Evolutionary conservation across 2,888 invertebrate species (phyloP), one percentile per base, ranked within the genome.

Genomic region (Nematopogon swammerdamellus): DNA sequence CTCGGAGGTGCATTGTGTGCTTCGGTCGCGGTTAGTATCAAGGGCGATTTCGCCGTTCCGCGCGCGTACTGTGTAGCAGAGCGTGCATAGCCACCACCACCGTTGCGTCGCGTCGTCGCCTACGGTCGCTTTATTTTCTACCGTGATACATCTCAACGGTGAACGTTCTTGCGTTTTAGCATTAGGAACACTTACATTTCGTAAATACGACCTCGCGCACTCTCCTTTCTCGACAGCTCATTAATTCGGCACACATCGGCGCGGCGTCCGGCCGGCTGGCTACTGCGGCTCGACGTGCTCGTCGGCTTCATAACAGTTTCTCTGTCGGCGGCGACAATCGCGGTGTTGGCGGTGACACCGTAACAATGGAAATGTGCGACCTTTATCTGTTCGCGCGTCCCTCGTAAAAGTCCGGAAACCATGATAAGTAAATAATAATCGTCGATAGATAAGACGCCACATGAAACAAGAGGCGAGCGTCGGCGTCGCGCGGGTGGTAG

Each of bases 401-500:
- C 36, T 14, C 36, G 36, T 14, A 36, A 36, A 36, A 8, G 36
- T 14, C 11, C 36, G 36, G 8, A 36, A 36, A 36, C 11, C 11
- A 36, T 36, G 25, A 36, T 36, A 36, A 14, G 36, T 14, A 14
- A 36, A 36, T 14, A 14, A 8, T 36, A 36, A 36, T 36, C 36
- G 36, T 25, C 36, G 11, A 57, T 55, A 59, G 76, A 77, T 77
- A 76, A 76, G 63, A 57, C 56, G 56, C 53, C 57, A 58, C 56
- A 59, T 61, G 63, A 64, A 62, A 63, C 60, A 36, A 36, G 6
- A 36, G 36, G 3, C 6, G 36, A 36, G 59, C 55, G 60, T 57
- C 65, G 63, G 65, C 70, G 69, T 61, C 61, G 59, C 60, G 63
- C 63, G 58, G 53, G 58, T 64, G 64, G 64, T 63, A 72, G 74